Evolutionary conservation across 2,797 vertebrate species (phyloP).

Genomic region (Leptodactylus fallax): DNA sequence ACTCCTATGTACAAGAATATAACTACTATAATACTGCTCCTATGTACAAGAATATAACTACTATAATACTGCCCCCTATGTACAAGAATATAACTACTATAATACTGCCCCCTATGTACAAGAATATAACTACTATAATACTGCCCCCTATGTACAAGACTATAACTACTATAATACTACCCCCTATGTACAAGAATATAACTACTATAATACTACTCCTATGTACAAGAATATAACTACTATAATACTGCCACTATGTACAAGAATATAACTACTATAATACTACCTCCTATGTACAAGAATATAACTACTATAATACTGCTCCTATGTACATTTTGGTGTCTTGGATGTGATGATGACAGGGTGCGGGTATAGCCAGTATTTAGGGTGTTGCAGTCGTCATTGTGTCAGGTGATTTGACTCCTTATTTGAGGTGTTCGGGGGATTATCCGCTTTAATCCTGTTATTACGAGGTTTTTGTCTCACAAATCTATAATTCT

Average conservation of each 20-base stretch:
- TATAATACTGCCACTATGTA: neutral
- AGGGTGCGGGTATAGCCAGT: neutral
- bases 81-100: constrained; percentile 1
- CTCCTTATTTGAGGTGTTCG: neutral
- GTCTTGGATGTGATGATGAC: neutral
- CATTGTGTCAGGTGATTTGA: neutral
- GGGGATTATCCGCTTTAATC: constrained; percentile 19
- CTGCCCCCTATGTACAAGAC: neutral
- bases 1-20: constrained; percentile 1
- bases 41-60: constrained; percentile 14
- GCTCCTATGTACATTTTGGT: neutral
- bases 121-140: too few species aligned
- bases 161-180: constrained; percentile 2
- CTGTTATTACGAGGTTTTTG: constrained; percentile 12
- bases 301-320: neutral
- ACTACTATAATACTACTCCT: neutral
- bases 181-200: neutral
- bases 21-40: constrained; percentile 17
- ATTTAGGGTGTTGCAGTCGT: neutral
- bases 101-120: too few species aligned
- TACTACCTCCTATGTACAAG: neutral
- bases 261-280: constrained; percentile 10
- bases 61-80: neutral
- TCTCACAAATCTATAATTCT: constrained; percentile 41
- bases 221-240: neutral